Evolutionary conservation across 2,113 vertebrate genomes (phyloP), one percentile per base, ranked within the genome.

Genomic region (Crotalus helleri): DNA sequence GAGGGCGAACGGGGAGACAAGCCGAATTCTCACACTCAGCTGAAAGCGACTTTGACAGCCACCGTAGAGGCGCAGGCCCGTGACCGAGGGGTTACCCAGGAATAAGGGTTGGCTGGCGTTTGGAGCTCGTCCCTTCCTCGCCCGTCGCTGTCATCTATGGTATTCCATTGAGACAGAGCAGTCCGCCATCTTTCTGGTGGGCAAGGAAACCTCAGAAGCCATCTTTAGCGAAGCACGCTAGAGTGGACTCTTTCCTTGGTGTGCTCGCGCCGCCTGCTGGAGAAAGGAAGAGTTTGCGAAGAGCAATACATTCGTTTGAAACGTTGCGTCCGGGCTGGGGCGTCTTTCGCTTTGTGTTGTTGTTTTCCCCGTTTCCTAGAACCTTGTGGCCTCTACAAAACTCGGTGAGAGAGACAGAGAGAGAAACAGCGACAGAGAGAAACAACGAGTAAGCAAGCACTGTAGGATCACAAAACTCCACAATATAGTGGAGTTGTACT

Each of bases 241-340:
- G 61, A n/a, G 49, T 9, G 0, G 1, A 3, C 4, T 10, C 54
- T 10, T 1, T 3, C 12, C 10, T 23, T 0, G 1, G n/a, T 10
- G 53, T 7, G 55, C 12, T 11, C 46, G 8, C 46, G 91, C 85
- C 91, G 26, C 64, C 88, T 93, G 29, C 54, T 57, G 92, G 39
- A 15, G 55, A 61, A 21, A 44, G 51, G 51, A 21, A 21, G 29
- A 21, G 17, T 17, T 9, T 19, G 9, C n/a, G 69, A 81, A 39
- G 69, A 21, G 15, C 69, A 7, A 17, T 21, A 6, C 15, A 8
- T 39, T 44, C 3, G 17, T 44, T 21, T 44, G 74, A 33, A 21
- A 10, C 17, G 3, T 21, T 7, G 74, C 7, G 7, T 21, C 17
- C 69, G n/a, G 33, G 1, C 33, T 19, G n/a, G 3, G 69, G 1